phyloP scores from a whole-genome alignment of 2,797 vertebrate genomes.

The Lutjanus campechanus region DNA sequence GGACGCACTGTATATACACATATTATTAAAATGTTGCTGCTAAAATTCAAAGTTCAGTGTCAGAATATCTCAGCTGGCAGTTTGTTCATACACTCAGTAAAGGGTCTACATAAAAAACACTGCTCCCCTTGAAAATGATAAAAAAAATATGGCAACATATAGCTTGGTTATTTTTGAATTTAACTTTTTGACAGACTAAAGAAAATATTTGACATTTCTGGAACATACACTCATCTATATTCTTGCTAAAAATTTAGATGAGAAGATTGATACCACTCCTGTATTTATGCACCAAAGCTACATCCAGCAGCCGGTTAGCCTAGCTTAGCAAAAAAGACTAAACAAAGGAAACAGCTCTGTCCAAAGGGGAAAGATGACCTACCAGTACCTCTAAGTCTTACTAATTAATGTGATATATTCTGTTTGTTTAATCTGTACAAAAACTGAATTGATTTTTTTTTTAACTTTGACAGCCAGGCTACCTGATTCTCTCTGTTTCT shows the following conservation, averaged over 20 bases:
- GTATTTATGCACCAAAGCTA: neutral
- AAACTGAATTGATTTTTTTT: neutral
- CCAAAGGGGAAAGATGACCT: too few relatives aligned
- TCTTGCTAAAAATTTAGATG: neutral
- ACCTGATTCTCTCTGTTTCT: neutral
- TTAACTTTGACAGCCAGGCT: neutral
- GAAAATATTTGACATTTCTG: neutral
- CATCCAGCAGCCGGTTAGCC: too few relatives aligned
- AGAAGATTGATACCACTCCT: neutral
- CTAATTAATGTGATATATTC: too few relatives aligned
- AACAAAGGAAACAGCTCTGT: neutral
- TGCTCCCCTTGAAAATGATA: conserved; percentile 20
- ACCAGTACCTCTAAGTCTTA: too few relatives aligned
- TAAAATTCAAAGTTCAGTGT: neutral
- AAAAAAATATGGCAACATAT: conserved; percentile 16
- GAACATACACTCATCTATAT: neutral
- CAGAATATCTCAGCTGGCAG: conserved; percentile 2
- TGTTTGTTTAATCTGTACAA: too few relatives aligned
- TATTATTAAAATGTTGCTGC: conserved; percentile 21
- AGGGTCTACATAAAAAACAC: conserved; percentile 6
- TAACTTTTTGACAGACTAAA: neutral
- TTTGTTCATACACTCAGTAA: neutral
- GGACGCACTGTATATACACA: conserved; percentile 9
- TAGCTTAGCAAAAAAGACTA: neutral
- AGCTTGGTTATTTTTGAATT: neutral